A percentile compares a stretch with the other conserved stretches of the same genome.
Conservation (phyloP, 2,113 vertebrate species). For the Tragelaphus scriptus region DNA sequence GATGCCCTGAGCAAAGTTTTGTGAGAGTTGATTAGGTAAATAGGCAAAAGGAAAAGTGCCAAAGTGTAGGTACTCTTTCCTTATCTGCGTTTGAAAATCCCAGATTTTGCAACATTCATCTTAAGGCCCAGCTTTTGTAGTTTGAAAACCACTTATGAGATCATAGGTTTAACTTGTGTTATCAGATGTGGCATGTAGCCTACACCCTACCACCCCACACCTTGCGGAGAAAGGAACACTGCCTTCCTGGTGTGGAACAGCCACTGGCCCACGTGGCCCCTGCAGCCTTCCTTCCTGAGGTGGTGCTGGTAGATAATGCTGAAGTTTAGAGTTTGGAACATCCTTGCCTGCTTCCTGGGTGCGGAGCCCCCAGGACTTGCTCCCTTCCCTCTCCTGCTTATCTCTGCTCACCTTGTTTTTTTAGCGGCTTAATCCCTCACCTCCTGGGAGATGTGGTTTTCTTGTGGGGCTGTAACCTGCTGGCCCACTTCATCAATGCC, state of each 20-base stretch:
- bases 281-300: not conserved
- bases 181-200: too few relatives aligned
- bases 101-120: not conserved
- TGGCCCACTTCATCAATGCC: conserved; percentile 93
- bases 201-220: not conserved
- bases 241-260: not conserved
- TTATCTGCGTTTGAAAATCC: not conserved
- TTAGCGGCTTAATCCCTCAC: conserved; percentile 88
- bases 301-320: not conserved
- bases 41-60: not conserved
- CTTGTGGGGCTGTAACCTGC: conserved; percentile 92
- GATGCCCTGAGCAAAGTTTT: not conserved
- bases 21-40: not conserved
- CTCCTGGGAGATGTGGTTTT: conserved; percentile 91
- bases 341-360: not conserved
- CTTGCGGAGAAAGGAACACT: not conserved
- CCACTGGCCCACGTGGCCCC: not conserved
- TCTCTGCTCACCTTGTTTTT: conserved; percentile 65
- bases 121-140: not conserved
- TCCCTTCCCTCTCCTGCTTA: conserved; percentile 52
- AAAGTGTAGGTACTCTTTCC: accelerated
- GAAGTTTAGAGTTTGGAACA: not conserved
- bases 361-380: not conserved
- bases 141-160: not conserved
- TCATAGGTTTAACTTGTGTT: not conserved